A percentile compares a stretch with the other conserved stretches of the same genome.
phyloP scores from a whole-genome alignment of 2,888 invertebrate species.

The Fabriciana adippe region DNA sequence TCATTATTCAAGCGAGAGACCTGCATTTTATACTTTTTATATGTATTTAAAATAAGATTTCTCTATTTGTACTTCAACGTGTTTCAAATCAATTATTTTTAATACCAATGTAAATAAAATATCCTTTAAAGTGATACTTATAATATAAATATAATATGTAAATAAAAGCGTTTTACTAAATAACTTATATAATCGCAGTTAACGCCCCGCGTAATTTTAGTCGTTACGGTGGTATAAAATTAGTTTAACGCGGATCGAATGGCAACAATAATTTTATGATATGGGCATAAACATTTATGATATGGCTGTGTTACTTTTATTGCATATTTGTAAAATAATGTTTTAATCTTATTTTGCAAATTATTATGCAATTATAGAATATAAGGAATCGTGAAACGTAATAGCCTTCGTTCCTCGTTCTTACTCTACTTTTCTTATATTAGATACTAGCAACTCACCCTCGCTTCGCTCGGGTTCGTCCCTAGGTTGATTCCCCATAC shows the following conservation, averaged over 20 bases:
- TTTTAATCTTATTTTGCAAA: too few species aligned
- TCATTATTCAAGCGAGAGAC: too few species aligned
- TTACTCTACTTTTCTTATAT: too few species aligned
- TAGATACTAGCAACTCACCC: too few species aligned
- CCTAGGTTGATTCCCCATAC: too few species aligned
- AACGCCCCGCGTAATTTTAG: conserved; percentile 23
- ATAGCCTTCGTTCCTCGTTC: too few species aligned
- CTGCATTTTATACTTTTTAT: too few species aligned
- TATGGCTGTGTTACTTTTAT: conserved; percentile 2
- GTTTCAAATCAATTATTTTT: not conserved
- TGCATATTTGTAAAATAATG: not conserved
- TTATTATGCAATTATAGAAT: too few species aligned
- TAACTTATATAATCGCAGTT: conserved; percentile 21
- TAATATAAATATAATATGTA: conserved; percentile 1
- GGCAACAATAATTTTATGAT: conserved; percentile 21
- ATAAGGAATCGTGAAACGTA: too few species aligned
- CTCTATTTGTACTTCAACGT: too few species aligned
- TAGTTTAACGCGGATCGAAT: conserved; percentile 20
- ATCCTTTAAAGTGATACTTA: not conserved
- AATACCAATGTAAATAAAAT: not conserved
- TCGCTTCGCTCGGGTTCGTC: too few species aligned
- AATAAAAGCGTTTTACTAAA: conserved; percentile 21
- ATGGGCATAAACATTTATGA: conserved; percentile 10
- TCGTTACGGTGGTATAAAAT: conserved; percentile 20
- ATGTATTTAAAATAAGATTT: too few species aligned